These are phyloP conservation scores for Aphelenchoides besseyi DNA, from an alignment of 1,140 invertebrate species.

Conservation along the genomic window DNA sequence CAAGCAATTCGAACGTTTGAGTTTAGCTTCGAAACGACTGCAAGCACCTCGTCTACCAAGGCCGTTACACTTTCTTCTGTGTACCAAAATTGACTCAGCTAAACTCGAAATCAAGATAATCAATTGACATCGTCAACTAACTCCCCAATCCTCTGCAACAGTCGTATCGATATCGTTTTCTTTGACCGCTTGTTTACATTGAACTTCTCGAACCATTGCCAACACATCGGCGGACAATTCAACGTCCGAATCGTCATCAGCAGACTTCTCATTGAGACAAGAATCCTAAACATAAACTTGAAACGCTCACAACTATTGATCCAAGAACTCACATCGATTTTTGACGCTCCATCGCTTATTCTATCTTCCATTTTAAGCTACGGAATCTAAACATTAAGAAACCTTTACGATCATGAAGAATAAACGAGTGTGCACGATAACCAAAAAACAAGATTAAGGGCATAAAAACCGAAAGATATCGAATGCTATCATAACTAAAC, in stretches of 20 bases:
- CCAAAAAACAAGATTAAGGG: too few species aligned
- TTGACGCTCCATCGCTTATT: too few species aligned
- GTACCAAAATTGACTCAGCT: constrained; percentile 18
- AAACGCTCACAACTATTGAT: too few species aligned
- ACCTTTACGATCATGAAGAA: too few species aligned
- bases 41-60: not conserved
- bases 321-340: too few species aligned
- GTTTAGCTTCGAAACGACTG: not conserved
- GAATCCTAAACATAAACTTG: too few species aligned
- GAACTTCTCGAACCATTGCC: constrained; percentile 8
- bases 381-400: too few species aligned
- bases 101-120: not conserved
- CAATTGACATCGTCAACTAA: not conserved
- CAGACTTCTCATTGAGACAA: too few species aligned
- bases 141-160: constrained; percentile 4
- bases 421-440: too few species aligned
- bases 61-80: not conserved
- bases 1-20: constrained; percentile 1
- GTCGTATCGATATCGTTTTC: not conserved
- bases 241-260: constrained; percentile 3
- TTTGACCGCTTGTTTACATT: not conserved
- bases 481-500: too few species aligned
- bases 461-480: too few species aligned
- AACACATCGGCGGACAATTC: constrained; percentile 3
- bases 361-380: too few species aligned